These are phyloP conservation scores for Bettongia penicillata DNA, from an alignment of 2,113 vertebrate species.

Conservation along the genomic window DNA sequence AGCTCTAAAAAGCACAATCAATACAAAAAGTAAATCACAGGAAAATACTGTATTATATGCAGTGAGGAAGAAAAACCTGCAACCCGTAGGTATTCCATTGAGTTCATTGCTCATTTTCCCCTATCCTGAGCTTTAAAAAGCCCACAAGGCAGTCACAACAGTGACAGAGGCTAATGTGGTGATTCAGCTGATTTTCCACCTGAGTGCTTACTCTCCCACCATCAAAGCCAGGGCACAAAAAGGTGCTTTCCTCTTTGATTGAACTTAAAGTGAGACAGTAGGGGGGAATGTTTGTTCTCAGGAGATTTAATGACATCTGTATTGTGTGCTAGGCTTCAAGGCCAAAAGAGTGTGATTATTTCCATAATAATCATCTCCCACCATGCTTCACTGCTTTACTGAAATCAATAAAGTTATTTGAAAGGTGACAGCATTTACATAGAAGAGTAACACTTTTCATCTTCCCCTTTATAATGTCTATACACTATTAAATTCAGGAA, in stretches of 20 bases:
- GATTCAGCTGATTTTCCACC: background rate
- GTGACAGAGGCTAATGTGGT: background rate
- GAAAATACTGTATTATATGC: background rate
- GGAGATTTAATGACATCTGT: constrained; percentile 49
- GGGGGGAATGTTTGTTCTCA: constrained; percentile 19
- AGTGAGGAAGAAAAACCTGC: background rate
- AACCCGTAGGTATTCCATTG: background rate
- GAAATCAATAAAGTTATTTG: constrained; percentile 41
- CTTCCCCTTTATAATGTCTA: constrained; percentile 22
- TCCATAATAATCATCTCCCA: constrained; percentile 35
- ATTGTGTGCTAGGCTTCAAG: constrained; percentile 29
- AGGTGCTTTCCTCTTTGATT: constrained; percentile 48
- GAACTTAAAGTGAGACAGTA: constrained; percentile 52
- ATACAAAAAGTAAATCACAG: background rate
- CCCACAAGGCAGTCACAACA: background rate
- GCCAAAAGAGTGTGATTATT: constrained; percentile 39
- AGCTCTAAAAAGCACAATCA: background rate
- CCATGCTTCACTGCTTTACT: background rate
- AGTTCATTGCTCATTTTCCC: background rate
- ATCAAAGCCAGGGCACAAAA: background rate
- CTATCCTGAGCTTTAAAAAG: background rate
- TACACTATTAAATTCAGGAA: constrained; percentile 7
- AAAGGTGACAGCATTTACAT: constrained; percentile 21
- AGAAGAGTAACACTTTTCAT: constrained; percentile 25
- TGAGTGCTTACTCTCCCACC: constrained; percentile 22